Base-by-base conservation (phyloP, 2,888 invertebrate genomes). In the Mimachlamys varia region DNA sequence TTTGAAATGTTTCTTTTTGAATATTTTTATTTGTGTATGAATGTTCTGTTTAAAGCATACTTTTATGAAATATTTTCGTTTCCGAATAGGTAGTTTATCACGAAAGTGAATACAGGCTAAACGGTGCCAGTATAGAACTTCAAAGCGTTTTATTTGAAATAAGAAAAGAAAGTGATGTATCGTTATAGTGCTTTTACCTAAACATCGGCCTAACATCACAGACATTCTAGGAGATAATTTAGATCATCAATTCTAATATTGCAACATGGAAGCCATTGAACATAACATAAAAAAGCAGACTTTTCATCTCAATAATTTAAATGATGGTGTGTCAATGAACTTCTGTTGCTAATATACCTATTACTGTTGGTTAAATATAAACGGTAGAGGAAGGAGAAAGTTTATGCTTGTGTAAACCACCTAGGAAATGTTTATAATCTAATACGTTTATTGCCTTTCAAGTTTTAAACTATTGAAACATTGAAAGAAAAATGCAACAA, bases 371-470 rank as follows among this genome's bases (percentile, higher is more conserved):
- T 76, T 10, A 33, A 27, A 33, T 5, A 12, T 0, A 33, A 27
- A 76, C 15, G 33, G 2, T 12, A 2, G 22, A 27, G 76, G 27
- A 22, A 27, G 13, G 27, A 76, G 76, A 76, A 1, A 76, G 76
- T 7, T 76, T 27, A 76, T 12, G 76, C 76, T 76, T 33, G 76
- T 27, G 33, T 76, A 27, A 19, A 27, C 12, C 17, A 76, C 76
- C 27, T 76, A 76, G 33, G 17, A 33, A 33, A 76, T 15, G 76
- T 76, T 76, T 76, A 33, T 33, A 76, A 13, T 76, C 13, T 76
- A 76, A 76, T 76, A 76, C 15, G 33, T 76, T 76, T 76, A 76
- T 76, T 27, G 27, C 22, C 33, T 76, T 76, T 76, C 76, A 76
- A 76, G 33, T 76, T 27, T 76, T 76, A 3, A 76, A 76, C 7